Evolutionary conservation across 2,113 vertebrate genomes (phyloP), one percentile per base, ranked within the genome.

Genomic region (Taxidea taxus): DNA sequence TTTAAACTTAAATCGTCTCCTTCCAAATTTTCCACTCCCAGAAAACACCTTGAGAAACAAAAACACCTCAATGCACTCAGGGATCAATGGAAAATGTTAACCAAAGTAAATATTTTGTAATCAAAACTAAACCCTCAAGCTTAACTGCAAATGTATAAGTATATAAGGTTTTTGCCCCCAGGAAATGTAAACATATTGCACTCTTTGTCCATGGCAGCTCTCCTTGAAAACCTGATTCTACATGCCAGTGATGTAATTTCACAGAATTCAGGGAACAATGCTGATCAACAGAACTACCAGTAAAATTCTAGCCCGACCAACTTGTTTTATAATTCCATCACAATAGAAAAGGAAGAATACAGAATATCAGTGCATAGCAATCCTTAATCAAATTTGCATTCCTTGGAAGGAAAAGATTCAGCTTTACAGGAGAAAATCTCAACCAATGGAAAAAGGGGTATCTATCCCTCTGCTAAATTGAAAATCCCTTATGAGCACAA

Each of bases 191-290:
- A 72, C 4, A 34, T 39, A 81, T 66, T 87, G 47, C 42, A 54
- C 6, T 44, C 23, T 37, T 86, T 82, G 1, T 47, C 62, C 88
- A 58, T 29, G 37, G 0, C 72, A 82, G 51, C 95, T 42, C 74
- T 31, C 94, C 96, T 97, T 93, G 27, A 56, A 98, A 96, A 98
- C 90, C 21, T 88, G 92, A 96, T 97, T 98, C 87, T 78, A 39
- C 20, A 47, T 75, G 87, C 90, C 70, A 91, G 75, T 49, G 81
- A 95, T 37, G 13, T 47, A 37, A 96, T 94, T 97, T 96, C 93
- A 96, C 95, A 97, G 96, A 96, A 97, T 72, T 90, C 81, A 49
- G 20, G 4, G 34, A 87, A 94, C 72, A 51, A 62, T 66, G 70
- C 1, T 93, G 51, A 58, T 72, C 77, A 64, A 7, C 60, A 92